Evolutionary conservation across 2,888 invertebrate genomes (phyloP).

Genomic region (Drosophila prostipennis): DNA sequence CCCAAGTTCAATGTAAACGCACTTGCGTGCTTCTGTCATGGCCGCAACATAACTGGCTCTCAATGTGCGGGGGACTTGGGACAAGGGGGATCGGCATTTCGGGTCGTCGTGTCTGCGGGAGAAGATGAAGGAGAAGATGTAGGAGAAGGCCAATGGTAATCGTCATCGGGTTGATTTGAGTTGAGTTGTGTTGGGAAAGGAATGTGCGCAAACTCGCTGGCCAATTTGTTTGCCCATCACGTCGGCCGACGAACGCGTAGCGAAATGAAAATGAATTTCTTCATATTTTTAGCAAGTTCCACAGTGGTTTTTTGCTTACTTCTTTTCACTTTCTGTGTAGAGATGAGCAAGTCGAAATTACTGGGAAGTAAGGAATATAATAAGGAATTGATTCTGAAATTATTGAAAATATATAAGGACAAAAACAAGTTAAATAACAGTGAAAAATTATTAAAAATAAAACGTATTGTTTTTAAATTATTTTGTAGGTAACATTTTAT

Average conservation of each 20-base stretch:
- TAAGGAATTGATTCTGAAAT: too few species aligned
- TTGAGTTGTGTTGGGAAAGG: slow-evolving; percentile 16
- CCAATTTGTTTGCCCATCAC: slow-evolving; percentile 40
- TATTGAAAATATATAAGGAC: too few species aligned
- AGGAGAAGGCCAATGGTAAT: slow-evolving; percentile 5
- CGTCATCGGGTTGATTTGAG: slow-evolving; percentile 1
- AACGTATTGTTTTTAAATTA: too few species aligned
- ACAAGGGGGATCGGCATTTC: not conserved
- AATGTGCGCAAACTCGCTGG: slow-evolving; percentile 30
- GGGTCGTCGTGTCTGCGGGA: too few species aligned
- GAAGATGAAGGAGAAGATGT: slow-evolving; percentile 13
- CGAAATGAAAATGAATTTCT: slow-evolving; percentile 40
- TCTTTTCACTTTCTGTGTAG: slow-evolving; percentile 2
- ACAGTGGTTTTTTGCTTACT: not conserved
- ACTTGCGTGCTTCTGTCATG: slow-evolving; percentile 45
- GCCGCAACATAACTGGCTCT: slow-evolving; percentile 21
- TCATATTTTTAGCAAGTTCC: slow-evolving; percentile 27
- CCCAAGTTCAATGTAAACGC: slow-evolving; percentile 70
- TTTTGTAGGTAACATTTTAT: too few species aligned
- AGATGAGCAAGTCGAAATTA: not conserved
- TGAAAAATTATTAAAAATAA: too few species aligned
- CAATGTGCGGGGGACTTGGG: not conserved
- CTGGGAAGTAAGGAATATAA: too few species aligned
- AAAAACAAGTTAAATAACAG: too few species aligned
- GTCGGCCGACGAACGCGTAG: slow-evolving; percentile 29